A percentile compares a stretch with the other conserved stretches of the same genome.
Conservation (phyloP, 2,113 vertebrate genomes). For the Coptodon bakossiorum region DNA sequence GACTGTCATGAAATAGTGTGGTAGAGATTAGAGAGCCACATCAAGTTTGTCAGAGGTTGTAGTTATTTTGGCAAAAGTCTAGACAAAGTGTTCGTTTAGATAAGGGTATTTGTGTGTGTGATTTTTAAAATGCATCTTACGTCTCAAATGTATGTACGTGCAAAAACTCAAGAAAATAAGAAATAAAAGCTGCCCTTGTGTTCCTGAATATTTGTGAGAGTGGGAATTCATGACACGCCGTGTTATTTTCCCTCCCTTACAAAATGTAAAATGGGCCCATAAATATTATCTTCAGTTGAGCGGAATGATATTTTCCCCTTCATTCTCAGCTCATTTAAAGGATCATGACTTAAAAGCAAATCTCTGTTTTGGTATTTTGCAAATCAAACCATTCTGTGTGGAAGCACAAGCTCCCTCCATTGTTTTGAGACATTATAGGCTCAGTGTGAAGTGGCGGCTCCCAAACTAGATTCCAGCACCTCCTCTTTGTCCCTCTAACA, state of each 20-base stretch:
- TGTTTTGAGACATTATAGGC: slow-evolving; percentile 40
- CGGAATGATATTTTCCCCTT: not conserved
- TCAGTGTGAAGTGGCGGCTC: slow-evolving; percentile 43
- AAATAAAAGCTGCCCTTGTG: not conserved
- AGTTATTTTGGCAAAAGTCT: not conserved
- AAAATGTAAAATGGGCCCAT: not conserved
- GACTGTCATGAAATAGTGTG: not conserved
- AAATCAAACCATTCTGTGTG: not conserved
- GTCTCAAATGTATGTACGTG: fast-evolving
- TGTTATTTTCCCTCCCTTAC: not conserved
- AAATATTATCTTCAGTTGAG: not conserved
- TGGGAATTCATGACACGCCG: not conserved
- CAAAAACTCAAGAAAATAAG: not conserved
- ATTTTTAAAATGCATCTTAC: not conserved
- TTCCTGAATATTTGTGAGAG: not conserved
- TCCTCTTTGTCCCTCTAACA: slow-evolving; percentile 37
- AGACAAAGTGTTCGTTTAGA: not conserved
- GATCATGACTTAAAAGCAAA: not conserved
- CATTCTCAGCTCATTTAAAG: not conserved
- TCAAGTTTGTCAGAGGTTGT: not conserved
- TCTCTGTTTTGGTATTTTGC: not conserved
- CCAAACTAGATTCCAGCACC: slow-evolving; percentile 12
- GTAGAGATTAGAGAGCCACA: not conserved
- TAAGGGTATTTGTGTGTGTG: not conserved
- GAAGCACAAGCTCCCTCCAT: not conserved